Evolutionary conservation across 2,113 vertebrate genomes (phyloP), one percentile per base, ranked within the genome.

Genomic region (Oreochromis aureus): DNA sequence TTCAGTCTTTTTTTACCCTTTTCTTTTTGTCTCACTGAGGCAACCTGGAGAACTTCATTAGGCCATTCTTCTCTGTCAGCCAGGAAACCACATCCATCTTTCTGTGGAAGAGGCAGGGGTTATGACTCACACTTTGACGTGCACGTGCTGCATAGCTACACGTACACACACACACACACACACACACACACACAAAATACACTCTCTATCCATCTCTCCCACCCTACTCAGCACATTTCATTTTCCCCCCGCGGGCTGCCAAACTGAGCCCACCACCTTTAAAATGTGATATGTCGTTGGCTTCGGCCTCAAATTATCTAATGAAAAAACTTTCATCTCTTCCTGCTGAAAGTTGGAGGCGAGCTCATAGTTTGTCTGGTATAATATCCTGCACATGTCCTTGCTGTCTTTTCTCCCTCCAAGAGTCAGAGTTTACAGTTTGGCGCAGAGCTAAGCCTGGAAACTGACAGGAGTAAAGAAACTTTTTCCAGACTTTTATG

Each of bases 31-130:
- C 85, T 90, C 81, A 79, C 79, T 5, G 32, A 82, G 83, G 90
- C 53, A 91, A 93, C 92, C 91, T 89, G 92, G 87, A 89, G 88
- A 94, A 94, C 90, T 93, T 94, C 89, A 93, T 94, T 90, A 85
- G 83, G 59, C 79, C 85, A 91, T 94, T 95, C 91, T 86, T 94
- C 87, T 94, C 73, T 88, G 93, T 94, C 92, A 91, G 86, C 58
- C 89, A 85, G 91, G 87, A 93, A 94, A 92, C 92, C 89, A 91
- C 94, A 95, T 95, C 91, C 91, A 93, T 95, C 93, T 93, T 90
- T 83, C 46, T 89, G 83, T 89, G 86, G 44, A 85, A 71, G 86
- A 90, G 92, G 92, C 81, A 61, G 63, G 81, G 90, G 89, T 94
- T 93, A 90, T 93, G 92, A 93, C 91, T 94, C 93, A 90, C 81